Evolutionary conservation across 2,797 vertebrate species (phyloP).

Genomic region (Malurus splendens): DNA sequence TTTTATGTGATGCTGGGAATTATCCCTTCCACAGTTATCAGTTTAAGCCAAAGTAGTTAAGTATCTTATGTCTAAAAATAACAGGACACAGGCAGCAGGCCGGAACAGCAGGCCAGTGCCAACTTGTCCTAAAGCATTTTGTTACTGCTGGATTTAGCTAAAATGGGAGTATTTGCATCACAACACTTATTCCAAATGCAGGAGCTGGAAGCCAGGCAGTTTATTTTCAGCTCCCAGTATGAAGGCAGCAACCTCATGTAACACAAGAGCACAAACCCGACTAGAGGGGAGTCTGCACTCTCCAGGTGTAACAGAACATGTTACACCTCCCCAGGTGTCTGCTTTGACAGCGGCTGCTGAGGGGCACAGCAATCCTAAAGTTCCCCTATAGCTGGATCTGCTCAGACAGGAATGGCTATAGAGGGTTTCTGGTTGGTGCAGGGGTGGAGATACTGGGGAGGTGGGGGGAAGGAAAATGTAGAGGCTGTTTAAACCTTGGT

Average conservation of each 20-base stretch:
- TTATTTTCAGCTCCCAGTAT: not conserved
- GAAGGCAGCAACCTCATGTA: not conserved
- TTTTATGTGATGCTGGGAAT: not conserved
- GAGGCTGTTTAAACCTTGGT: not conserved
- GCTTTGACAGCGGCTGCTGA: not conserved
- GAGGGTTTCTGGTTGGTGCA: not conserved
- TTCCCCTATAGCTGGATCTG: not conserved
- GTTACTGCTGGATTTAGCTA: not conserved
- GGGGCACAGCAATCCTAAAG: not conserved
- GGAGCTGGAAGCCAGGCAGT: not conserved
- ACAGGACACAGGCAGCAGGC: not conserved
- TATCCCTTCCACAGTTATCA: not conserved
- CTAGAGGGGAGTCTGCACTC: not conserved
- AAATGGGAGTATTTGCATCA: not conserved
- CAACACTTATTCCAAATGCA: not conserved
- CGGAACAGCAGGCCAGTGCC: not conserved
- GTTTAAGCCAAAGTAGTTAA: conserved; percentile 45
- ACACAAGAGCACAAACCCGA: not conserved
- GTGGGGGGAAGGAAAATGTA: not conserved
- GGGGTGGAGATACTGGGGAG: accelerated
- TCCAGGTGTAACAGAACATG: accelerated
- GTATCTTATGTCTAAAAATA: conserved; percentile 47
- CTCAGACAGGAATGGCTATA: not conserved
- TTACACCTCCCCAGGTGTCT: not conserved
- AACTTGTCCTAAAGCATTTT: not conserved